phyloP scores from a whole-genome alignment of 2,113 vertebrate species.

The Tringa solitaria region DNA sequence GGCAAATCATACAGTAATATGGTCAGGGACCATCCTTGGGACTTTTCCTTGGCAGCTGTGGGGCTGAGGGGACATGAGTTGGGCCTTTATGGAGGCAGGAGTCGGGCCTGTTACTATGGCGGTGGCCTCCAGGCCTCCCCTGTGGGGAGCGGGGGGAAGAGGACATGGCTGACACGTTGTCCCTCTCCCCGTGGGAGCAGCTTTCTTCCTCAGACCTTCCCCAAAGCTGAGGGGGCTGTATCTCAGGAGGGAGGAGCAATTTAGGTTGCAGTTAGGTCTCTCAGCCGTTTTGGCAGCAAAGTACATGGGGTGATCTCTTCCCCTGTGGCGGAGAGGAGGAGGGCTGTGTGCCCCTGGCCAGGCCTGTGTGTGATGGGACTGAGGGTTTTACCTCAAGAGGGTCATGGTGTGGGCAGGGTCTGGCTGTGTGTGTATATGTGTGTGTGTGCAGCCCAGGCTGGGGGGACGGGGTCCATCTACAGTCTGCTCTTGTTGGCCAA shows the following conservation, averaged over 20 bases:
- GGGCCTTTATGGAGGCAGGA: not conserved
- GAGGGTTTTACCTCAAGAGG: not conserved
- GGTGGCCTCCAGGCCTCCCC: not conserved
- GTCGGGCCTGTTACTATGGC: not conserved
- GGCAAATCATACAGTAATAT: too few relatives aligned
- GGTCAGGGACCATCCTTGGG: not conserved
- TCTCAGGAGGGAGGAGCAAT: not conserved
- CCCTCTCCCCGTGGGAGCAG: not conserved
- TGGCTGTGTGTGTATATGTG: rapidly evolving
- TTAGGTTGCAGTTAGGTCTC: not conserved
- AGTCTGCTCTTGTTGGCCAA: not conserved
- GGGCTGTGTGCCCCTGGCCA: rapidly evolving
- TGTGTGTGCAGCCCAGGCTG: not conserved
- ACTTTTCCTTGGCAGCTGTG: not conserved
- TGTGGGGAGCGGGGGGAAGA: not conserved
- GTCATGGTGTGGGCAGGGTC: too few relatives aligned
- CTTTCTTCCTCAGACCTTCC: not conserved
- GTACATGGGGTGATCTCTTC: not conserved
- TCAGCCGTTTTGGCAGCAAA: not conserved
- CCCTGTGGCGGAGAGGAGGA: rapidly evolving
- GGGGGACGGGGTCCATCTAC: not conserved
- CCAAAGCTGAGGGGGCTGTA: not conserved
- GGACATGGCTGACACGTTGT: rapidly evolving
- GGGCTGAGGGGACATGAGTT: not conserved
- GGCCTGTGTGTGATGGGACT: rapidly evolving